Evolutionary conservation across 1,140 invertebrate species (phyloP), one percentile per base, ranked within the genome.

Genomic region (Drosophila quadrilineata): DNA sequence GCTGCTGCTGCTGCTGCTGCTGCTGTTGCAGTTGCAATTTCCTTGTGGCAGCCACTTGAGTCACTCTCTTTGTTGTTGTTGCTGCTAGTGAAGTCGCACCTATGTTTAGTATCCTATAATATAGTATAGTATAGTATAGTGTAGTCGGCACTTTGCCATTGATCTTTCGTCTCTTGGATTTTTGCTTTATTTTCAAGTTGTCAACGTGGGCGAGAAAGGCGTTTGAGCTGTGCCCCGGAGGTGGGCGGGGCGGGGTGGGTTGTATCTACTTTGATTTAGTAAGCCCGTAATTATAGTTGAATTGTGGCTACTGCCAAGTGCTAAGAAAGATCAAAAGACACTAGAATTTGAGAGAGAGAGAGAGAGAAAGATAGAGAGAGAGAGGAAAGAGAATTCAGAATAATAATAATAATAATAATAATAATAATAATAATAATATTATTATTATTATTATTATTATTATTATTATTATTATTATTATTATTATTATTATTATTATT

Each of bases 1-100:
- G 76, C 71, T 71, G 75, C 71, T 74, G 73, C 63, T 52, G 46
- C 28, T 5, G 50, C 16, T 62, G 57, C 41, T 22, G 49, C 56
- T 75, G 72, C 53, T 53, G 66, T 56, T 56, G 57, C 71, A 41
- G 33, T 43, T 60, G 46, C 45, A 60, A 60, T 50, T 60, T 60
- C 36, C 45, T 52, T 40, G 57, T 60, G 45, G 36, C 45, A 50
- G 24, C 45, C 56, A 58, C 41, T 58, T 58, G 43, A 57, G 38
- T 9, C 21, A n/a, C n/a, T n/a, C n/a, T n/a, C n/a, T n/a, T 26
- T 21, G 56, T 49, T 59, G 43, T 17, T 35, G 36, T 63, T 65
- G 33, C 26, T 49, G 43, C 50, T 43, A 35, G n/a, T 49, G 26
- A 8, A 58, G 62, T 65, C 62, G 62, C 62, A 65, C 62, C 62